phyloP scores from a whole-genome alignment of 2,113 vertebrate species.

The Clupea harengus region DNA sequence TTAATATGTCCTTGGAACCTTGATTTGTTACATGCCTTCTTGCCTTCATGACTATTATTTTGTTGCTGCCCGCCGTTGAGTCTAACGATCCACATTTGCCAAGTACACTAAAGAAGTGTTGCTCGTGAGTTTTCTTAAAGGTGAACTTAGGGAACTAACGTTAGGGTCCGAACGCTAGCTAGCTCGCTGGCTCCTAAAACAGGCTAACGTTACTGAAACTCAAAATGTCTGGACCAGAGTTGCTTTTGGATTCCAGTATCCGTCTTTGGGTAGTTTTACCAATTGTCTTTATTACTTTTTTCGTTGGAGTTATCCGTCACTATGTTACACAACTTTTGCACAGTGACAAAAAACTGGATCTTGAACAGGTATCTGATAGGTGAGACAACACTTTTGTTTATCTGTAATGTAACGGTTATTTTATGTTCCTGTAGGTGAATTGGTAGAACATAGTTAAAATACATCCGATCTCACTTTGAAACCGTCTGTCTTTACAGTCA shows the following conservation, averaged over 20 bases:
- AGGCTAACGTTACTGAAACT: background rate
- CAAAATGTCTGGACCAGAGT: constrained; percentile 73
- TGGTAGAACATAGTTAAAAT: too few species aligned
- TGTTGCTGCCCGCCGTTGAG: background rate
- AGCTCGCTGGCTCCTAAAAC: background rate
- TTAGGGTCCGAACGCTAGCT: background rate
- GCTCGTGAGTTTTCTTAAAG: background rate
- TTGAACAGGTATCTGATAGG: constrained; percentile 79
- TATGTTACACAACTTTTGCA: constrained; percentile 76
- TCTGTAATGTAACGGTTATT: background rate
- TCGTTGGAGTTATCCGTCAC: constrained; percentile 77
- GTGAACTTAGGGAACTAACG: background rate
- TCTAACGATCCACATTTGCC: background rate
- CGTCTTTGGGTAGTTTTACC: constrained; percentile 81
- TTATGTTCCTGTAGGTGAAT: background rate
- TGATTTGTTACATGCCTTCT: background rate
- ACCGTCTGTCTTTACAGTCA: constrained; percentile 64
- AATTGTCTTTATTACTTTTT: constrained; percentile 80
- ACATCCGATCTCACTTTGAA: background rate
- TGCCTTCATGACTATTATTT: background rate
- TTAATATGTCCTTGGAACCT: constrained; percentile 4
- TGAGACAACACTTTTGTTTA: constrained; percentile 35
- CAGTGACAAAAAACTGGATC: constrained; percentile 71
- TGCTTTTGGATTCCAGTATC: constrained; percentile 79
- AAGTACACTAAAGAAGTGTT: background rate